Evolutionary conservation across 2,113 vertebrate genomes (phyloP), one percentile per base, ranked within the genome.

Genomic region (Aptenodytes forsteri): DNA sequence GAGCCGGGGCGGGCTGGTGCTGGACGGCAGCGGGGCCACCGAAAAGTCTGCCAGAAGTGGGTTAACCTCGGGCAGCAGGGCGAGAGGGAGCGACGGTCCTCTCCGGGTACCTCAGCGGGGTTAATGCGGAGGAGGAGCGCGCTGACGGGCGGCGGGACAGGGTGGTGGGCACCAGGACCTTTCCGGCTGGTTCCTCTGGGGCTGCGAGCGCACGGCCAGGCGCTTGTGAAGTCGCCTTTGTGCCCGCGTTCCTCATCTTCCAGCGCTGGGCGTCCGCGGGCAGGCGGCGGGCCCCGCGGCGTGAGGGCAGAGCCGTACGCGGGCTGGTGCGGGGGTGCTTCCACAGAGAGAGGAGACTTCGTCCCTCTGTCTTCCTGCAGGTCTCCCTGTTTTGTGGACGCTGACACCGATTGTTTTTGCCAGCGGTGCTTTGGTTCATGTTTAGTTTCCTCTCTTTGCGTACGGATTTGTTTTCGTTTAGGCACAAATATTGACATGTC

Each of bases 331-430:
- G 13, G 4, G 27, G 34, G 40, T 5, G 54, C 54, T 23, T 8
- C 1, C 1, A 1, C 11, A 1, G 32, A 11, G 38, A 11, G 58
- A 3, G 25, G 22, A 5, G 47, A 0, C 38, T 9, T 3, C 66
- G 1, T 15, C 56, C 46, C 82, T 25, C 52, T 25, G 38, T 21
- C 49, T 10, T 3, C 32, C 30, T 3, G 50, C 55, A 3, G 7
- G 4, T 27, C 36, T 13, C 19, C 18, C 46, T 8, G 5, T 6
- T 34, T 0, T 13, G 44, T 3, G 21, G 27, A 1, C 47, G 0
- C 62, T 5, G n/a, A 10, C 49, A 16, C 46, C 14, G 8, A 0
- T 15, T 2, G 0, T 3, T 38, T 26, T 44, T 27, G 30, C 10
- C 11, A 5, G 34, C 0, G 6, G 25, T 23, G 56, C 36, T 47